phyloP scores from a whole-genome alignment of 2,797 vertebrate species.

The Ctenopoma kingsleyae region DNA sequence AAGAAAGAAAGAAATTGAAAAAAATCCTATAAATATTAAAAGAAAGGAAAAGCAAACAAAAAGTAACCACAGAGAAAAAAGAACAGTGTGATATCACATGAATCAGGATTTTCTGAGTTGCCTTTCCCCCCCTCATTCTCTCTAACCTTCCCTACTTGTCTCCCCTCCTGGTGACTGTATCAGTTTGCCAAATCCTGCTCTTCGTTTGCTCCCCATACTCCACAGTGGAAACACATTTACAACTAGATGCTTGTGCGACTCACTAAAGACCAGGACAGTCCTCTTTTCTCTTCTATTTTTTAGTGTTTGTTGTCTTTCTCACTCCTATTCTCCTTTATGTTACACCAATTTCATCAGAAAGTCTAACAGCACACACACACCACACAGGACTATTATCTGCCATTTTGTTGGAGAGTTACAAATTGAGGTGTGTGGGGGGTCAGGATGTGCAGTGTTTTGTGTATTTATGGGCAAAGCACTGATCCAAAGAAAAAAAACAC shows the following conservation, averaged over 20 bases:
- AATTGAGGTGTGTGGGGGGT: slow-evolving; percentile 68
- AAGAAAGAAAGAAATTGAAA: slow-evolving; percentile 3
- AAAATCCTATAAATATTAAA: slow-evolving; percentile 3
- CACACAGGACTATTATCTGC: slow-evolving; percentile 43
- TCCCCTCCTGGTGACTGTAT: slow-evolving; percentile 20
- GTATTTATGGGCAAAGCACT: slow-evolving; percentile 47
- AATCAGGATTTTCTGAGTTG: not conserved
- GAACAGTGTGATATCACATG: not conserved
- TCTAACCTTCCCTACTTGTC: slow-evolving; percentile 4
- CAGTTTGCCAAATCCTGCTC: slow-evolving; percentile 53
- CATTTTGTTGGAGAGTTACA: slow-evolving; percentile 62
- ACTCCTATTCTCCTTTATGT: slow-evolving; percentile 8
- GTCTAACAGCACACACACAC: not conserved
- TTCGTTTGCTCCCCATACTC: slow-evolving; percentile 42
- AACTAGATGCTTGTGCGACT: slow-evolving; percentile 44
- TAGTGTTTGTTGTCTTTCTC: slow-evolving; percentile 9
- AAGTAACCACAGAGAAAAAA: not conserved
- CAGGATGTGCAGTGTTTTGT: slow-evolving; percentile 41
- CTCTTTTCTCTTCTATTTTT: slow-evolving; percentile 4
- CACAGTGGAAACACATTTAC: slow-evolving; percentile 59
- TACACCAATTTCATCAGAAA: slow-evolving; percentile 46
- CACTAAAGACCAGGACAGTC: slow-evolving; percentile 12
- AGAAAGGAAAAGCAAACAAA: slow-evolving; percentile 2
- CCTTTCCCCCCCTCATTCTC: not conserved
- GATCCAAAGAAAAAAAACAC: slow-evolving; percentile 27